These are phyloP conservation scores for Plecturocebus donacophilus DNA, from an alignment of 2,113 vertebrate species.

Conservation along the genomic window DNA sequence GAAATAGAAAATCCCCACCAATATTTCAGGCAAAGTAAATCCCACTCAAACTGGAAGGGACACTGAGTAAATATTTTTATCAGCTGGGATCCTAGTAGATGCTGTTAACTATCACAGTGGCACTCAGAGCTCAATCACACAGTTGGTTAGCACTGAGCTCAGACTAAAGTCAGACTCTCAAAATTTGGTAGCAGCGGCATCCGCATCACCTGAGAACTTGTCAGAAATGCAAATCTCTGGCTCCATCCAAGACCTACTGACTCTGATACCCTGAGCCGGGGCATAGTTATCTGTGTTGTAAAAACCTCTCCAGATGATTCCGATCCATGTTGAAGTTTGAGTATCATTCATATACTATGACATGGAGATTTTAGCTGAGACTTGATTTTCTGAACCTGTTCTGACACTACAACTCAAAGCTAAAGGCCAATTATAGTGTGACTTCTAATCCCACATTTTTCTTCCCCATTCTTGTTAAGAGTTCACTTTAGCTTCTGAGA, in stretches of 20 bases:
- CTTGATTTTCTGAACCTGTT: background rate
- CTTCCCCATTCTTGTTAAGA: background rate
- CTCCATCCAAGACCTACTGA: background rate
- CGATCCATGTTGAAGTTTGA: background rate
- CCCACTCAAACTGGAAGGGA: conserved; percentile 61
- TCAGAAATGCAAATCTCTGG: background rate
- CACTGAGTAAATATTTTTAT: conserved; percentile 77
- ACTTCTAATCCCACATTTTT: conserved; percentile 10
- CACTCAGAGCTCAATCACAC: background rate
- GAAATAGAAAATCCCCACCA: conserved; percentile 71
- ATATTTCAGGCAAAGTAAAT: conserved; percentile 64
- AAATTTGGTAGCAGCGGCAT: background rate
- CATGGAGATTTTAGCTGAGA: background rate
- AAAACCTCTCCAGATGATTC: background rate
- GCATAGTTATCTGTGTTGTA: background rate
- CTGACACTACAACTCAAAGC: background rate
- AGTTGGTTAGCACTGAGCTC: background rate
- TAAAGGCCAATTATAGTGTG: background rate
- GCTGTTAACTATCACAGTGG: background rate
- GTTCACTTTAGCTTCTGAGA: conserved; percentile 37
- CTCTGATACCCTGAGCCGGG: background rate
- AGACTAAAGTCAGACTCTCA: background rate
- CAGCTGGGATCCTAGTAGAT: conserved; percentile 65
- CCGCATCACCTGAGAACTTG: background rate
- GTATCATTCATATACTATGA: background rate